Evolutionary conservation across 92 coral and sea anemone genomes (phyloP).

Genomic region (Palythoa heliodiscus): DNA sequence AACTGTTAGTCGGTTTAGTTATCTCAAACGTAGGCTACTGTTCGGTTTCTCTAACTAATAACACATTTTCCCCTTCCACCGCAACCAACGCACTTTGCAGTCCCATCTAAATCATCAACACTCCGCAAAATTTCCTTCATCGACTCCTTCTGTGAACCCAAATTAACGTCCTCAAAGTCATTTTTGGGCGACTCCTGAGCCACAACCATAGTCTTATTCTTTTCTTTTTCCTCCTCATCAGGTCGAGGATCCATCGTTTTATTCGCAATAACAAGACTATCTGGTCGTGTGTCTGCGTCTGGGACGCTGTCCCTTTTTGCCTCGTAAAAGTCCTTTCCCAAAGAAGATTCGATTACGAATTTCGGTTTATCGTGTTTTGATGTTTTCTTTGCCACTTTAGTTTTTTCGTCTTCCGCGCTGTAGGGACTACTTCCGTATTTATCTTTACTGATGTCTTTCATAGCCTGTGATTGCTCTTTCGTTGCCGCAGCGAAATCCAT

Average conservation of each 20-base stretch:
- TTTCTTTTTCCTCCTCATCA: conserved; percentile 39
- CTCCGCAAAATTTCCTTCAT: conserved; percentile 71
- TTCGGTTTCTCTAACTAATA: conserved; percentile 58
- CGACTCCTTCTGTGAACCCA: conserved; percentile 66
- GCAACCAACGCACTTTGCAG: conserved; percentile 74
- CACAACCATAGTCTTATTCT: conserved; percentile 29
- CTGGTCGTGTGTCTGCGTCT: conserved; percentile 54
- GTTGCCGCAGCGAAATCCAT: conserved; percentile 53
- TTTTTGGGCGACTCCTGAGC: conserved; percentile 39
- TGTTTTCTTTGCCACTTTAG: conserved; percentile 62
- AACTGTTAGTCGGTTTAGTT: neutral
- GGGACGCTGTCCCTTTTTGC: conserved; percentile 68
- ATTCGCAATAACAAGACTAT: conserved; percentile 75
- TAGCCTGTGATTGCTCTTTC: conserved; percentile 33
- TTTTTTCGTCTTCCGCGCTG: conserved; percentile 59
- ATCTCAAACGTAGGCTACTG: neutral
- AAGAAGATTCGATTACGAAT: conserved; percentile 84
- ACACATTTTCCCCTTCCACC: conserved; percentile 86
- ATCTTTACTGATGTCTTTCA: conserved; percentile 70
- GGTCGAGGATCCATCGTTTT: conserved; percentile 48
- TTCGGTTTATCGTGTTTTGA: conserved; percentile 82
- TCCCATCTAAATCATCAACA: conserved; percentile 83
- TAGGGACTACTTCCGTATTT: conserved; percentile 68
- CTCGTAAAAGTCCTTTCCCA: conserved; percentile 82
- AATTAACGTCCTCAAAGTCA: conserved; percentile 76